Evolutionary conservation across 2,888 invertebrate species (phyloP).

Genomic region (Platycheirus rosarum): DNA sequence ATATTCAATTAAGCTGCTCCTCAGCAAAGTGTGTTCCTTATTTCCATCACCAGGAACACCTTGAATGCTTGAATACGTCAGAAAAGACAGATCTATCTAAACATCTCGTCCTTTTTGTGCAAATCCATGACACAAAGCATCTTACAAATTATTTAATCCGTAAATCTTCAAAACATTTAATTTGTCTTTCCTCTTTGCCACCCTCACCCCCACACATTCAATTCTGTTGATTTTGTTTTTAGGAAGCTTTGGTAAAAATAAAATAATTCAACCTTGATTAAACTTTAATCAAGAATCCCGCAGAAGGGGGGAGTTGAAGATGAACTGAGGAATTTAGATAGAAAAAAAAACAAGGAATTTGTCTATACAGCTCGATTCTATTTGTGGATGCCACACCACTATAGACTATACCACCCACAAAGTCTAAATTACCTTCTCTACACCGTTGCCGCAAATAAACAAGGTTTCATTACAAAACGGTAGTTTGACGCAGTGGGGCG

Average conservation of each 20-base stretch:
- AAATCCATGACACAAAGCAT: conserved; percentile 12
- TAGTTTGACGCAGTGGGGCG: conserved; percentile 35
- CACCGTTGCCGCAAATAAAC: conserved; percentile 53
- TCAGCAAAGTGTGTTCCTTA: conserved; percentile 32
- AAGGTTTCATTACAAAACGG: conserved; percentile 47
- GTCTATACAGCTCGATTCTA: conserved; percentile 30
- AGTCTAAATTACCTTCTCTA: conserved; percentile 56
- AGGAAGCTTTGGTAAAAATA: conserved; percentile 44
- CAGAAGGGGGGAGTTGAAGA: neutral
- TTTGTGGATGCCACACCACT: conserved; percentile 20
- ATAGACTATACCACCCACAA: neutral
- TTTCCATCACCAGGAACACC: neutral
- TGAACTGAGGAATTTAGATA: too few species aligned
- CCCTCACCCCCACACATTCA: neutral
- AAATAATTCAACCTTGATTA: conserved; percentile 61
- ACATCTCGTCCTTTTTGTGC: conserved; percentile 6
- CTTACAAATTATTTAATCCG: conserved; percentile 71
- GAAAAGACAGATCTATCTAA: conserved; percentile 2
- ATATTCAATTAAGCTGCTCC: conserved; percentile 54
- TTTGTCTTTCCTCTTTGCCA: neutral
- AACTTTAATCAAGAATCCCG: conserved; percentile 34
- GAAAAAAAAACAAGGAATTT: conserved; percentile 7
- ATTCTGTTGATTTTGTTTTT: conserved; percentile 12
- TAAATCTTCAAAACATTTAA: conserved; percentile 63
- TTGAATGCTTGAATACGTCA: neutral